phyloP scores from a whole-genome alignment of 2,113 vertebrate genomes.

The Thamnophis sirtalis region DNA sequence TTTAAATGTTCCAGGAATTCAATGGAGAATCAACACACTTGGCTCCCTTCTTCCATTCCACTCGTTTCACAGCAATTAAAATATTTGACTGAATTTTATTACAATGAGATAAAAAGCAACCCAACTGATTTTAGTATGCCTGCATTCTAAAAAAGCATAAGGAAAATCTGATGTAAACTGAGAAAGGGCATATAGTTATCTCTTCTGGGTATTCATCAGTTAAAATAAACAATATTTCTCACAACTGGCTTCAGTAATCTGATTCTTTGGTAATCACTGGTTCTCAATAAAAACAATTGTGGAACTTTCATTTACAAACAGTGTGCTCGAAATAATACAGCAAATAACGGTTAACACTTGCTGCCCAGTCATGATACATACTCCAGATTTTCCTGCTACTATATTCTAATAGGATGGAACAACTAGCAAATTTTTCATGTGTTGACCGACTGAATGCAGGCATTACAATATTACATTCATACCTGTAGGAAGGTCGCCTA shows the following conservation, averaged over 20 bases:
- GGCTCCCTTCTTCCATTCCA: neutral
- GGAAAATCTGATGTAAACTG: neutral
- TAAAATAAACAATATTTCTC: neutral
- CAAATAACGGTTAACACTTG: neutral
- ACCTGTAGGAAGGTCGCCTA: constrained; percentile 96
- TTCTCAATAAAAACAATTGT: neutral
- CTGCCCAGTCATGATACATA: neutral
- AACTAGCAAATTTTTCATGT: neutral
- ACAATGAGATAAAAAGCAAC: neutral
- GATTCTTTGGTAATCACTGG: neutral
- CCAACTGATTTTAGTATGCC: neutral
- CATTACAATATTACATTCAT: constrained; percentile 26
- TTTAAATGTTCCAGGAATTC: neutral
- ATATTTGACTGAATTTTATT: neutral
- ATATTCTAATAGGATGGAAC: neutral
- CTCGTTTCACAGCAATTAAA: neutral
- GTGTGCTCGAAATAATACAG: neutral
- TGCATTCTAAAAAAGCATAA: neutral
- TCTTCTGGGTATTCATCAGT: neutral
- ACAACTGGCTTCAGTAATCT: neutral
- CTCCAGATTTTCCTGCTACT: neutral
- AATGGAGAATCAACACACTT: neutral
- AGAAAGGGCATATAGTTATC: neutral
- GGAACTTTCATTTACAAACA: neutral
- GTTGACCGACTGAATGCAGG: rapidly evolving